Evolutionary conservation across 2,888 invertebrate species (phyloP).

Genomic region (Xanthorhoe designata): DNA sequence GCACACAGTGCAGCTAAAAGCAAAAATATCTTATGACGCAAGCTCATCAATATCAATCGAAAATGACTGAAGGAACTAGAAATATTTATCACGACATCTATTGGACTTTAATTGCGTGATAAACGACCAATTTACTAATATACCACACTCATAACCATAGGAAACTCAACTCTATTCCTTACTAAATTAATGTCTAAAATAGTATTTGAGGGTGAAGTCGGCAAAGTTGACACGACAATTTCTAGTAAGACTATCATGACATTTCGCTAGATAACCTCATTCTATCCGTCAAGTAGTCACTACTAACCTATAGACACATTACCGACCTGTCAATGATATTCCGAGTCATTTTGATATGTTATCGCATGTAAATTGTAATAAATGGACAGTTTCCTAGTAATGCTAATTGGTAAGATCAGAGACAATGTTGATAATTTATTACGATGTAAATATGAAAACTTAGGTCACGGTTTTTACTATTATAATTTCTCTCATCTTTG

Average conservation of each 20-base stretch:
- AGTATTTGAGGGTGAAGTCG: conserved; percentile 37
- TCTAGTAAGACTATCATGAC: conserved; percentile 46
- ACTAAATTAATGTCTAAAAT: not conserved
- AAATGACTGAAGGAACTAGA: conserved; percentile 49
- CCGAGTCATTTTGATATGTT: conserved; percentile 30
- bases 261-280: conserved; percentile 53
- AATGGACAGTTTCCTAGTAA: conserved; percentile 50
- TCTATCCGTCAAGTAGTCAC: conserved; percentile 43
- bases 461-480: not conserved
- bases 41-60: conserved; percentile 20
- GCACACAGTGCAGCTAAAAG: not conserved
- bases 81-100: conserved; percentile 53
- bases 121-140: conserved; percentile 29
- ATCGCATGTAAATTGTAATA: conserved; percentile 46
- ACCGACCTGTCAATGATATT: conserved; percentile 49
- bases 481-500: not conserved
- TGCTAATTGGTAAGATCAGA: conserved; percentile 41
- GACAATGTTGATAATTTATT: conserved; percentile 3
- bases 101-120: conserved; percentile 53
- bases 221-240: conserved; percentile 50
- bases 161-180: conserved; percentile 3
- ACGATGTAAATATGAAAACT: not conserved
- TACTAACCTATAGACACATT: conserved; percentile 55
- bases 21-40: conserved; percentile 3
- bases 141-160: not conserved